Evolutionary conservation across 2,888 invertebrate genomes (phyloP), one percentile per base, ranked within the genome.

Genomic region (Campopleginae sp.): DNA sequence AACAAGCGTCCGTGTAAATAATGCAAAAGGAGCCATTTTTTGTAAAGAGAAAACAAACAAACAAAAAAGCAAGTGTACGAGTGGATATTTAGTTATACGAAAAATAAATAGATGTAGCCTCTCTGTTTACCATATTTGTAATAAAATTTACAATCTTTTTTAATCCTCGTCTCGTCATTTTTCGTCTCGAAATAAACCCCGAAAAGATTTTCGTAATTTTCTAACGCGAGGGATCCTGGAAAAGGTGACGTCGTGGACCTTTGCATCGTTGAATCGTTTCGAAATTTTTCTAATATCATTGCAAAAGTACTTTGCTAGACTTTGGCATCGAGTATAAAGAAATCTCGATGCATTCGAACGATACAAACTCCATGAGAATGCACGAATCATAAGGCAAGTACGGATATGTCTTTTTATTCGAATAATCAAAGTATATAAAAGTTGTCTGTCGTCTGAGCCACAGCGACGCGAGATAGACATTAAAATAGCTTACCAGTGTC

Each of bases 121-220:
- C 89, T 88, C 86, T 90, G 90, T 89, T 91, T 91, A 91, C 88
- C 90, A 90, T 90, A 92, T 91, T 92, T 92, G 91, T 91, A 93
- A 93, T 93, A 93, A 91, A 93, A 85, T 77, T 82, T 86, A 82
- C 77, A 85, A 85, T 85, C 82, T 85, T 82, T 82, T 85, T 72
- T 72, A 85, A 54, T 44, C 44, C 48, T n/a, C 17, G 1, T 70
- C 27, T 23, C 31, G 51, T 65, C 68, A 51, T 31, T 82, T 72
- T 3, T n/a, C 58, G 19, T 58, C 44, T 42, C 10, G 27, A 38
- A 63, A 42, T 44, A 17, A 31, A 58, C 38, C 6, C n/a, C 14
- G n/a, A 48, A 51, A 42, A 48, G 4, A 27, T 17, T 1, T 8
- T 10, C 19, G 23, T 6, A 51, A 14, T 23, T 74, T 44, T 8